These are phyloP conservation scores for Leptopilina clavipes DNA, from an alignment of 1,140 invertebrate species.

Conservation along the genomic window DNA sequence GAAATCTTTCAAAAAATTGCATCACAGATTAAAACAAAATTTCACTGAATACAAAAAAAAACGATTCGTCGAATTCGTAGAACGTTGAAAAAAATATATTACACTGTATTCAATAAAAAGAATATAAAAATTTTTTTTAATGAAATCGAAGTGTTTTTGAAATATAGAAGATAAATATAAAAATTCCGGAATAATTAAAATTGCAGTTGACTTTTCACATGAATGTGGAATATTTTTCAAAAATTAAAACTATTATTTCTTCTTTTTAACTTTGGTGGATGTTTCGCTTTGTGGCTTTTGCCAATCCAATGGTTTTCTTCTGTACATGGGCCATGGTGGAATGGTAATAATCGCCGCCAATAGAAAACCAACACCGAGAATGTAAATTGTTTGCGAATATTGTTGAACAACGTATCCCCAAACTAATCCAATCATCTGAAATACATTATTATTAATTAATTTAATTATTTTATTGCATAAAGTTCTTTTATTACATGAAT, in stretches of 20 bases:
- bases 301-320: conserved; percentile 92
- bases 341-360: conserved; percentile 89
- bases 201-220: background rate
- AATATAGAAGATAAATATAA: conserved; percentile 33
- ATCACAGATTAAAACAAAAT: background rate
- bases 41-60: background rate
- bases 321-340: conserved; percentile 95
- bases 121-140: too few relatives aligned
- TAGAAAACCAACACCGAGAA: conserved; percentile 92
- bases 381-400: conserved; percentile 95
- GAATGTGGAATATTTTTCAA: background rate
- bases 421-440: conserved; percentile 86
- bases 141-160: background rate
- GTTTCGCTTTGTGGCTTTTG: conserved; percentile 81
- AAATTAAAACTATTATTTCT: conserved; percentile 63
- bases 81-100: background rate
- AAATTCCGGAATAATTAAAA: conserved; percentile 26
- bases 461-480: too few relatives aligned
- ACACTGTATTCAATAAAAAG: too few relatives aligned
- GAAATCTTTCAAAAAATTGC: background rate
- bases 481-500: too few relatives aligned
- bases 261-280: conserved; percentile 66
- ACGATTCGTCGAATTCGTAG: background rate
- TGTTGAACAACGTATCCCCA: conserved; percentile 97
- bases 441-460: too few relatives aligned